These are phyloP conservation scores for Monoplex corrugatus DNA, from an alignment of 2,888 invertebrate species.

Conservation along the genomic window DNA sequence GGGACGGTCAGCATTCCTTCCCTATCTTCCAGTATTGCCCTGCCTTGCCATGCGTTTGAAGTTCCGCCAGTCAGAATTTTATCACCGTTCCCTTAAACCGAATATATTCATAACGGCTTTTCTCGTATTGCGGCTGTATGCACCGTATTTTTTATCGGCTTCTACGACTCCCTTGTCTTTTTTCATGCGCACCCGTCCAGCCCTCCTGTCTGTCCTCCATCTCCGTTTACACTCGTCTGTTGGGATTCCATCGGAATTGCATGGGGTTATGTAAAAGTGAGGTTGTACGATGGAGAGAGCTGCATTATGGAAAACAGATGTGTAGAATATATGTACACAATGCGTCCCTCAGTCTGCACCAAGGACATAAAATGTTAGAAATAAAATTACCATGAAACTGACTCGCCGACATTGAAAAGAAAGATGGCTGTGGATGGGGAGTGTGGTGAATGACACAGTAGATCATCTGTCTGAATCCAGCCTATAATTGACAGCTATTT, in stretches of 20 bases:
- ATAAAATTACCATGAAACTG: too few relatives aligned
- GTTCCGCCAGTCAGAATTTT: neutral
- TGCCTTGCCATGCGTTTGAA: neutral
- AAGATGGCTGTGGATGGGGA: too few relatives aligned
- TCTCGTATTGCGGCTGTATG: neutral
- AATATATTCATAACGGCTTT: conserved; percentile 15
- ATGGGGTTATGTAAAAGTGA: neutral
- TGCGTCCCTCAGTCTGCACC: too few relatives aligned
- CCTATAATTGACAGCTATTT: too few relatives aligned
- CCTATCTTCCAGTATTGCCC: neutral
- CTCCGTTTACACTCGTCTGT: neutral
- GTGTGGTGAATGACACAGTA: too few relatives aligned
- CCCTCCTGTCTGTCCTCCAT: neutral
- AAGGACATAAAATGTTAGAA: too few relatives aligned
- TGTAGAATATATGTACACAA: neutral
- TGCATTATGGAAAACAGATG: neutral
- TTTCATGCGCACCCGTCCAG: too few relatives aligned
- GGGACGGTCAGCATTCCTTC: neutral
- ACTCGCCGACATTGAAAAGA: too few relatives aligned
- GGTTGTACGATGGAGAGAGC: neutral
- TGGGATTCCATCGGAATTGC: neutral
- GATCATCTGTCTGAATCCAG: too few relatives aligned
- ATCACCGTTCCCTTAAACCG: neutral
- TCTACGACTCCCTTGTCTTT: neutral
- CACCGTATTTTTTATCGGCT: neutral